Evolutionary conservation across 2,113 vertebrate genomes (phyloP).

Genomic region (Hippocampus guttulatus): DNA sequence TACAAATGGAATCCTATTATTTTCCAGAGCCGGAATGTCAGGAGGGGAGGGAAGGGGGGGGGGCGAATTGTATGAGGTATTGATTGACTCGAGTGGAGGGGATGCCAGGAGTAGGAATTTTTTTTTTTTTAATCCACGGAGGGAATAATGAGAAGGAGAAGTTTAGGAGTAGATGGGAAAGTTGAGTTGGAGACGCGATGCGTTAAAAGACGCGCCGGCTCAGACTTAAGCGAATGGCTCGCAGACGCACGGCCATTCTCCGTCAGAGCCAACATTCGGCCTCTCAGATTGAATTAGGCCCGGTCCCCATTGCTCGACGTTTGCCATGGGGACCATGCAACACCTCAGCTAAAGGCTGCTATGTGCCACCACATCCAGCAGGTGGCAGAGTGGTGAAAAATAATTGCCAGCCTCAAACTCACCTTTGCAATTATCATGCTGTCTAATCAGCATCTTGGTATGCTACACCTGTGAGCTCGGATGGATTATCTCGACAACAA

Average conservation of each 20-base stretch:
- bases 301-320: conserved; percentile 81
- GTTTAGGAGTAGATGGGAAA: conserved; percentile 46
- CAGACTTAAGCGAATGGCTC: conserved; percentile 33
- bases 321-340: conserved; percentile 88
- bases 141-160: conserved; percentile 14
- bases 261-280: conserved; percentile 60
- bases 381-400: neutral
- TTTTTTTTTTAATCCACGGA: conserved; percentile 33
- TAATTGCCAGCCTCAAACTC: neutral
- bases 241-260: conserved; percentile 60
- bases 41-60: conserved; percentile 56
- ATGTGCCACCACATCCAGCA: neutral
- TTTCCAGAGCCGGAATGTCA: conserved; percentile 76
- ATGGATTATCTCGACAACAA: no score
- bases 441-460: no score
- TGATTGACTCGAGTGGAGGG: conserved; percentile 56
- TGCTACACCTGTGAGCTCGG: no score
- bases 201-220: neutral
- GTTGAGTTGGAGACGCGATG: conserved; percentile 44
- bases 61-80: conserved; percentile 47
- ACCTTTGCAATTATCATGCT: neutral
- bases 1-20: conserved; percentile 78
- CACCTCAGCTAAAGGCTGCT: conserved; percentile 75
- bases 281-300: conserved; percentile 86
- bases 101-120: conserved; percentile 27